Percentiles rank a stretch among this genome's conserved stretches.
phyloP scores from a whole-genome alignment of 1,140 invertebrate genomes.

The Alviniconcha marisindica region DNA sequence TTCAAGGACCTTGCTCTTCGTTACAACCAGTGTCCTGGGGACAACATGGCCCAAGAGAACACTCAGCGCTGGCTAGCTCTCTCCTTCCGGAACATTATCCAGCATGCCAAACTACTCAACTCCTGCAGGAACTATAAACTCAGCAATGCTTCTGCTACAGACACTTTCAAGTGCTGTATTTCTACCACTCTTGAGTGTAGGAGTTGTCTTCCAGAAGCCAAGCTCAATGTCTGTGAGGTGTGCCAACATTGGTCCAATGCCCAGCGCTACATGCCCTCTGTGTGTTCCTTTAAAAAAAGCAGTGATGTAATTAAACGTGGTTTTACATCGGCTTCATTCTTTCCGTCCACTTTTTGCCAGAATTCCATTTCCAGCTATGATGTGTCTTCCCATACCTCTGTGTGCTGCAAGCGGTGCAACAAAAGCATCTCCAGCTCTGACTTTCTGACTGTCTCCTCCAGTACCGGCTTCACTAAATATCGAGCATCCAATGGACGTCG shows the following conservation, averaged over 20 bases:
- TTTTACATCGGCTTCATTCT: conserved; percentile 37
- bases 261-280: conserved; percentile 3
- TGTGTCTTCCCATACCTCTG: conserved; percentile 51
- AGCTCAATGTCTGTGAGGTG: conserved; percentile 51
- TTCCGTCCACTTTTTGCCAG: conserved; percentile 47
- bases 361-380: conserved; percentile 58
- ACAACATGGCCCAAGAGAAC: conserved; percentile 14
- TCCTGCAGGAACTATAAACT: neutral
- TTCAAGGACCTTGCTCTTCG: conserved; percentile 73
- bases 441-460: neutral
- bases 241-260: conserved; percentile 41
- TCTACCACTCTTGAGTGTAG: conserved; percentile 31
- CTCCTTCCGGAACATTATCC: conserved; percentile 9
- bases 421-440: conserved; percentile 35
- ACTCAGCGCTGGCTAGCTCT: conserved; percentile 20
- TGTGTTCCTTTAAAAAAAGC: conserved; percentile 16
- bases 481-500: neutral
- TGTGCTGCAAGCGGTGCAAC: conserved; percentile 55
- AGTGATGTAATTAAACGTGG: conserved; percentile 9
- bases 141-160: neutral
- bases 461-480: neutral
- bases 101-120: conserved; percentile 22
- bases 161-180: conserved; percentile 52
- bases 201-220: neutral
- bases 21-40: conserved; percentile 65